A percentile compares a stretch with the other conserved stretches of the same genome.
These are phyloP conservation scores for Enteromius afrohamiltoni DNA, from an alignment of 2,797 vertebrate species.

Conservation along the genomic window DNA sequence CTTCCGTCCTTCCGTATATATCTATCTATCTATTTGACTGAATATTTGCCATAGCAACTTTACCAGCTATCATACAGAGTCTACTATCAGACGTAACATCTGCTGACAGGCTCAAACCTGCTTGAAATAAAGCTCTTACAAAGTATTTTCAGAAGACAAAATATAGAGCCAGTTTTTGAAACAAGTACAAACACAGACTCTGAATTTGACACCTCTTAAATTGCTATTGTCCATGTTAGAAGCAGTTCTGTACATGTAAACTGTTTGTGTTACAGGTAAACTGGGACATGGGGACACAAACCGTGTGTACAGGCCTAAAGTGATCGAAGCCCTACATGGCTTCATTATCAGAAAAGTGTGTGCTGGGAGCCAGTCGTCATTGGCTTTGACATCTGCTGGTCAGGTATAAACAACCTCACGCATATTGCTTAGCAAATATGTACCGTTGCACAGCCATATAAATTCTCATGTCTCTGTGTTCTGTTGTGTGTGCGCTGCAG, in stretches of 20 bases:
- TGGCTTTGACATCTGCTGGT: slow-evolving; percentile 83
- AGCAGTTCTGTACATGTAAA: neutral
- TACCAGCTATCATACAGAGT: neutral
- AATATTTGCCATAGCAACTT: neutral
- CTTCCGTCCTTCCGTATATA: too few species aligned
- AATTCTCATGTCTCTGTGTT: slow-evolving; percentile 13
- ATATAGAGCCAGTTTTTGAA: neutral
- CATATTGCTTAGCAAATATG: slow-evolving; percentile 3
- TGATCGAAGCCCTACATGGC: slow-evolving; percentile 82
- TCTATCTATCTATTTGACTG: neutral
- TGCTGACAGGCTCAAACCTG: neutral
- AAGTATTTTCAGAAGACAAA: neutral
- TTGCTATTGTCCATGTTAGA: neutral
- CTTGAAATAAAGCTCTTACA: neutral
- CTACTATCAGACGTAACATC: neutral
- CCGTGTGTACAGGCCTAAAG: slow-evolving; percentile 83
- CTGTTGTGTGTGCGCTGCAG: slow-evolving; percentile 60
- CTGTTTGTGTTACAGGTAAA: slow-evolving; percentile 73
- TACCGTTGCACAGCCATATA: neutral
- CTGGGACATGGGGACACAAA: slow-evolving; percentile 85
- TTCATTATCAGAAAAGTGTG: slow-evolving; percentile 85
- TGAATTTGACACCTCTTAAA: neutral
- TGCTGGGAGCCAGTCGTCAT: slow-evolving; percentile 84
- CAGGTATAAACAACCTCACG: slow-evolving; percentile 70
- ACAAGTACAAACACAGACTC: neutral